Evolutionary conservation across 2,113 vertebrate genomes (phyloP), one percentile per base, ranked within the genome.

Genomic region (Centropus unirufus): DNA sequence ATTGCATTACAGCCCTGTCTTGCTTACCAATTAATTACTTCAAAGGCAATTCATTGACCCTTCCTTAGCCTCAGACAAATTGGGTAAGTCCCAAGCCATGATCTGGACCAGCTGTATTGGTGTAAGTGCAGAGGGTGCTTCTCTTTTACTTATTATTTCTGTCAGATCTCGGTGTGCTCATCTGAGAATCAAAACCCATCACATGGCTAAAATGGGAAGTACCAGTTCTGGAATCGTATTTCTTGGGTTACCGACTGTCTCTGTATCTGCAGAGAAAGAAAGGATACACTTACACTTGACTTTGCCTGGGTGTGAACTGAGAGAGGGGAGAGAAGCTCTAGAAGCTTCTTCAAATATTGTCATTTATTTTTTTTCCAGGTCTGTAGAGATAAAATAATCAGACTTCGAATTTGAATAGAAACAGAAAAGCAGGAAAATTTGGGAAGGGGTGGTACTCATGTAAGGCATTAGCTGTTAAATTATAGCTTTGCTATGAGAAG

Each of bases 341-440:
- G 23, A 44, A 94, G 92, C 78, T 95, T 91, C 96, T 97, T 97
- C 97, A 97, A 96, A 97, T 95, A 95, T 94, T 97, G 89, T 96
- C 73, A 93, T 96, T 97, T 97, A 40, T 85, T 89, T 94, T 94
- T 97, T 95, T 96, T 84, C 83, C 85, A 95, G 78, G 92, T 72
- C 93, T 96, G 88, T 78, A 97, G 94, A 97, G 94, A 92, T 95
- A 95, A 97, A 97, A 97, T 97, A 98, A 97, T 97, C 97, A 97
- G 93, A 27, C 96, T 98, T 97, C 94, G 95, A 96, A 97, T 97
- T 91, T 97, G 96, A 97, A 97, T 93, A 97, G 97, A 95, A 97
- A 83, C 74, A 21, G 96, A 97, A 96, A 97, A 97, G 94, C 94
- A 5, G 59, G 86, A 91, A 94, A 95, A 93, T 92, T 97, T 91